phyloP scores from a whole-genome alignment of 2,113 vertebrate species.

The Hucho hucho region DNA sequence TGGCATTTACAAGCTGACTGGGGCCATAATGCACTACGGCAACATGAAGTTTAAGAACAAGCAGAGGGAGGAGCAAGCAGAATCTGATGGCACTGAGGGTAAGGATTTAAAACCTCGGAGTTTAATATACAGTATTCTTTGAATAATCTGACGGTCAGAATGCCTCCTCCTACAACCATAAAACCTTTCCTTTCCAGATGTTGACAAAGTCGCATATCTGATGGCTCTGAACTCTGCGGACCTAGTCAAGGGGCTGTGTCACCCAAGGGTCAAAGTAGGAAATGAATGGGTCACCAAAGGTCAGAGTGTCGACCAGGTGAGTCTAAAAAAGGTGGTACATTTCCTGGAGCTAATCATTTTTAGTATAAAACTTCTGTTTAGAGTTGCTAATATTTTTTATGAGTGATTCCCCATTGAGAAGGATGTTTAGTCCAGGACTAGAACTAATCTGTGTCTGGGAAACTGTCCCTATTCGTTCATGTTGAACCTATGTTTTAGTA shows the following conservation, averaged over 20 bases:
- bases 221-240: constrained; percentile 80
- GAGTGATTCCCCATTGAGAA: background rate
- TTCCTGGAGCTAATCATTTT: too few relatives aligned
- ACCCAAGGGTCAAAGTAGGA: constrained; percentile 77
- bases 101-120: background rate
- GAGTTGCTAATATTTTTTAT: too few relatives aligned
- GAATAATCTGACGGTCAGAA: background rate
- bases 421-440: background rate
- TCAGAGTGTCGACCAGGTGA: constrained; percentile 80
- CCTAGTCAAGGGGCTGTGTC: constrained; percentile 76
- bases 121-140: background rate
- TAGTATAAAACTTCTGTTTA: background rate
- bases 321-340: background rate
- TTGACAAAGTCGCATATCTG: constrained; percentile 77
- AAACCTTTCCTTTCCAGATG: constrained; percentile 60
- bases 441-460: background rate
- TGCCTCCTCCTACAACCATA: background rate
- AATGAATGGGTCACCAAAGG: constrained; percentile 83
- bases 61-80: constrained; percentile 80
- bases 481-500: background rate
- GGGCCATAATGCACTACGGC: constrained; percentile 81
- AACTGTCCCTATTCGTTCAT: background rate
- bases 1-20: constrained; percentile 74
- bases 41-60: constrained; percentile 85
- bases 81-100: constrained; percentile 81